Evolutionary conservation across 2,888 invertebrate species (phyloP).

Genomic region (Caenorhabditis sp.): DNA sequence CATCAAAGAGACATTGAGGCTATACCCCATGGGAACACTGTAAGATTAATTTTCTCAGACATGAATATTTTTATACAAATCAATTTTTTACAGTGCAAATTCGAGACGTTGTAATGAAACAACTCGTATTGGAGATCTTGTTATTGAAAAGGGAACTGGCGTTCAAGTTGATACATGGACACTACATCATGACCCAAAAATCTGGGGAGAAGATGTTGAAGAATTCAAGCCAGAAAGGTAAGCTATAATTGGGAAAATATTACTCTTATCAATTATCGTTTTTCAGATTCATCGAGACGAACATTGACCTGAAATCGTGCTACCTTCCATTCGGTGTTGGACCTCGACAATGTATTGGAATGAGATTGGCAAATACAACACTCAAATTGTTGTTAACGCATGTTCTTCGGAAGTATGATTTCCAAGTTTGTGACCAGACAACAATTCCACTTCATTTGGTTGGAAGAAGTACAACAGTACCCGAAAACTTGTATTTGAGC

Average conservation of each 20-base stretch:
- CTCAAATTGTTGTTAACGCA: constrained; percentile 55
- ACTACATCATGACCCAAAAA: constrained; percentile 31
- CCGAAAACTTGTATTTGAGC: constrained; percentile 7
- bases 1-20: constrained; percentile 61
- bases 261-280: too few species aligned
- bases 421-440: constrained; percentile 32
- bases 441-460: constrained; percentile 18
- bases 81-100: constrained; percentile 31
- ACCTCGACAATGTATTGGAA: constrained; percentile 63
- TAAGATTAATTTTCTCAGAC: constrained; percentile 10
- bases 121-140: constrained; percentile 51
- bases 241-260: too few species aligned
- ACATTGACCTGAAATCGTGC: neutral
- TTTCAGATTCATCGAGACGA: neutral
- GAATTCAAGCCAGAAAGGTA: constrained; percentile 48
- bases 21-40: constrained; percentile 59
- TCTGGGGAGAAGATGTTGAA: constrained; percentile 48
- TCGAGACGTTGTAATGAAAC: constrained; percentile 50
- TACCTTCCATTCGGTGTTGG: constrained; percentile 58
- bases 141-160: constrained; percentile 55
- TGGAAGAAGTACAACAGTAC: constrained; percentile 19
- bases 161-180: constrained; percentile 57
- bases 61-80: too few species aligned
- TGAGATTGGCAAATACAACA: constrained; percentile 63
- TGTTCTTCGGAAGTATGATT: constrained; percentile 50